These are phyloP conservation scores for Lonchura striata DNA, from an alignment of 2,113 vertebrate genomes.

Conservation along the genomic window DNA sequence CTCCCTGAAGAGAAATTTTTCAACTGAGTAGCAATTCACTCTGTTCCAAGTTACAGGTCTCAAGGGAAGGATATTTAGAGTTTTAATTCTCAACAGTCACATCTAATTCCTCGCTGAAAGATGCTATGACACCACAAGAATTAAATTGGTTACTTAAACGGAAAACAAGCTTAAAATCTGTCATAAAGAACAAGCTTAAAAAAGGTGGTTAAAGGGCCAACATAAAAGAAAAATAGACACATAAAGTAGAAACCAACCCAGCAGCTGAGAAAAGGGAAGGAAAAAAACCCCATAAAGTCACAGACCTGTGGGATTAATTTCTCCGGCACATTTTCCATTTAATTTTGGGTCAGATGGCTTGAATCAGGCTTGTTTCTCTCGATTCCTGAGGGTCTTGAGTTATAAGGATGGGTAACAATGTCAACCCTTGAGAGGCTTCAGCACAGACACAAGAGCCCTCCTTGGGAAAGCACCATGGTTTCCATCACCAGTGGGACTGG, in stretches of 20 bases:
- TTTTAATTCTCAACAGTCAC: conserved; percentile 30
- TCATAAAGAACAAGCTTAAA: not conserved
- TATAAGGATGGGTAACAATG: not conserved
- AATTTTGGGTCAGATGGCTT: conserved; percentile 7
- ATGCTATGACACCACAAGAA: not conserved
- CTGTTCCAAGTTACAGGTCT: not conserved
- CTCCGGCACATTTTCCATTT: conserved; percentile 2
- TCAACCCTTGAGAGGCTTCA: not conserved
- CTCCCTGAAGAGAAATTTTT: not conserved
- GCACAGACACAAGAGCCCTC: not conserved
- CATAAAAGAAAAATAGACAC: not conserved
- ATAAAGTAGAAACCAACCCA: not conserved
- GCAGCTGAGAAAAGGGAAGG: not conserved
- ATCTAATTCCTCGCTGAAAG: conserved; percentile 17
- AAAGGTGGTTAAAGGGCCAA: not conserved
- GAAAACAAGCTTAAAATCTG: conserved; percentile 11
- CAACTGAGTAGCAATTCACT: not conserved
- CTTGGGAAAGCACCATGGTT: not conserved
- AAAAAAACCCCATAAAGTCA: not conserved
- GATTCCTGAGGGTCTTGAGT: not conserved
- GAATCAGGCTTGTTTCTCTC: not conserved
- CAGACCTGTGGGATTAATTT: not conserved
- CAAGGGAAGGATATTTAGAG: not conserved
- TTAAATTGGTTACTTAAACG: not conserved
- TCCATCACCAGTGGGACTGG: not conserved